Conservation (phyloP, 2,888 invertebrate species). For the Orchesellides sinensis region DNA sequence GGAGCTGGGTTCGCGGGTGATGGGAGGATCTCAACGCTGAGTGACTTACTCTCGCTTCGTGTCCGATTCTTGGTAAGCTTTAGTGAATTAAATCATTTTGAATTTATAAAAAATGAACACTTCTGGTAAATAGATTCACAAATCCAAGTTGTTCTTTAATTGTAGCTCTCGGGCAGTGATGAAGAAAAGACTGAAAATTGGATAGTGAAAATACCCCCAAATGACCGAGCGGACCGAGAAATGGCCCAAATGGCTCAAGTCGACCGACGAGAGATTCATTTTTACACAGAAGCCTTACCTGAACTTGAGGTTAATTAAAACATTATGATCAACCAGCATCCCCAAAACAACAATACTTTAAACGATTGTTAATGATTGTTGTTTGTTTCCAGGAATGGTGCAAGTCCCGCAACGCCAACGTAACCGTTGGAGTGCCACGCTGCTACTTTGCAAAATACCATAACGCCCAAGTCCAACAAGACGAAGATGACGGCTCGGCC, state of each 20-base stretch:
- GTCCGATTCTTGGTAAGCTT: constrained; percentile 71
- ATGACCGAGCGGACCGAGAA: constrained; percentile 74
- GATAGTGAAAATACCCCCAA: constrained; percentile 74
- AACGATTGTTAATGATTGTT: background rate
- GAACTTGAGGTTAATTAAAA: constrained; percentile 69
- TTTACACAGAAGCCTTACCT: constrained; percentile 74
- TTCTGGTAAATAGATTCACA: no score
- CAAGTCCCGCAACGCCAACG: constrained; percentile 62
- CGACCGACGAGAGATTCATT: constrained; percentile 74
- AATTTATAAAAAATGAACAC: no score
- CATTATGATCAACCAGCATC: background rate
- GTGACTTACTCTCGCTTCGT: constrained; percentile 73
- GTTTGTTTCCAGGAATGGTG: constrained; percentile 67
- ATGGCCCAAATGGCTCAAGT: constrained; percentile 75
- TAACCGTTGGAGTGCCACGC: constrained; percentile 70
- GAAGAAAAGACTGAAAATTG: constrained; percentile 74
- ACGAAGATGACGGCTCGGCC: constrained; percentile 61
- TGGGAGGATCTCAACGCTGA: constrained; percentile 72
- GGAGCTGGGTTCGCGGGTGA: constrained; percentile 71
- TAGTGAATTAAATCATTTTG: no score
- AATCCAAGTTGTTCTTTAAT: no score
- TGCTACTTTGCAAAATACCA: constrained; percentile 75
- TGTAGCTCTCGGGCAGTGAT: constrained; percentile 42
- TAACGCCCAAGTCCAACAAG: constrained; percentile 44
- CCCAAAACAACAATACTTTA: background rate